A percentile compares a stretch with the other conserved stretches of the same genome.
Evolutionary conservation across 2,113 vertebrate genomes (phyloP).

Genomic region (Athene cunicularia): DNA sequence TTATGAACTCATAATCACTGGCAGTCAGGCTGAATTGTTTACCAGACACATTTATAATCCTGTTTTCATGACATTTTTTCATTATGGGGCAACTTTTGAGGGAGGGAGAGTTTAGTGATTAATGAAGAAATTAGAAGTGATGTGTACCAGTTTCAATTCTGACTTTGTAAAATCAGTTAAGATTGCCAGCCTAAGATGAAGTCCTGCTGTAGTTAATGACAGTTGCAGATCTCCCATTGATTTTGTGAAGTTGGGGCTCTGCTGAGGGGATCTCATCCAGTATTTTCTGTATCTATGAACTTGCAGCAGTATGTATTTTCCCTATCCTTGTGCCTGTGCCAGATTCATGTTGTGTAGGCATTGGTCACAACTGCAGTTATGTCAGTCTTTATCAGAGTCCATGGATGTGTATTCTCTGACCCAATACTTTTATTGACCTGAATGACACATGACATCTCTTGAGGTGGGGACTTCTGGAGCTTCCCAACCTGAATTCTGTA

Average conservation of each 20-base stretch:
- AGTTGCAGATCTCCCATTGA: not conserved
- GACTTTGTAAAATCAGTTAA: not conserved
- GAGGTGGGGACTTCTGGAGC: not conserved
- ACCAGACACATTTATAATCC: conserved; percentile 27
- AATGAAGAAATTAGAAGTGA: not conserved
- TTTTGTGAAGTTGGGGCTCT: not conserved
- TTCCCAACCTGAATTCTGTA: not conserved
- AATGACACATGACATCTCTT: not conserved
- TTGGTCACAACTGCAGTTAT: not conserved
- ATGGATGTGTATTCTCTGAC: not conserved
- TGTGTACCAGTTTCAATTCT: not conserved
- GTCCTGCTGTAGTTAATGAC: not conserved
- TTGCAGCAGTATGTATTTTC: not conserved
- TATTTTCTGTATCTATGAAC: not conserved
- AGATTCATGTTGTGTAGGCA: not conserved
- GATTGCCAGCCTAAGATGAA: not conserved
- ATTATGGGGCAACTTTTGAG: conserved; percentile 4
- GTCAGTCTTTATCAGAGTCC: not conserved
- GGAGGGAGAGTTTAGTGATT: not conserved
- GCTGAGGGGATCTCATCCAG: not conserved
- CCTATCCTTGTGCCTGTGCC: not conserved
- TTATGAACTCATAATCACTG: conserved; percentile 31
- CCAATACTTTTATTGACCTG: not conserved
- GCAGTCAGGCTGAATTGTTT: conserved; percentile 46
- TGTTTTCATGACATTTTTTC: conserved; percentile 14